These are phyloP conservation scores for Silurus asotus DNA, from an alignment of 2,113 vertebrate species.

Conservation along the genomic window DNA sequence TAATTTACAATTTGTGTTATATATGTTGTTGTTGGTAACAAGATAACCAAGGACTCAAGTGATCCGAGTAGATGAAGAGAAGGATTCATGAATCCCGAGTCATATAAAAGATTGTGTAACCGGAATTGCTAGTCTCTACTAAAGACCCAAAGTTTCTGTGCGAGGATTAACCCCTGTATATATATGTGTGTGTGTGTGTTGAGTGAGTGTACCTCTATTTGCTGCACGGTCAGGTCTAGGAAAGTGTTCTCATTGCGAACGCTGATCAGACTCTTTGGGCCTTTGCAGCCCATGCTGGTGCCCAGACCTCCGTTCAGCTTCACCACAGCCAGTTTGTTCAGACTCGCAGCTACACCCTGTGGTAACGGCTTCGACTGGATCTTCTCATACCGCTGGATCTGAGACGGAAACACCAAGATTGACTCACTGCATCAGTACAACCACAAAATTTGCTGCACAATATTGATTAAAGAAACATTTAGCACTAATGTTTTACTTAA, in stretches of 20 bases:
- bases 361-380: conserved; percentile 83
- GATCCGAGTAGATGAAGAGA: too few relatives aligned
- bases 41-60: too few relatives aligned
- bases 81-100: too few relatives aligned
- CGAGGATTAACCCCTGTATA: neutral
- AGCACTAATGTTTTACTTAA: neutral
- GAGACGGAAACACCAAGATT: conserved; percentile 5
- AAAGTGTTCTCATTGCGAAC: conserved; percentile 97
- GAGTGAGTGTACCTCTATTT: conserved; percentile 86
- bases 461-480: too few relatives aligned
- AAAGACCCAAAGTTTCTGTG: neutral
- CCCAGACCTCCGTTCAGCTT: conserved; percentile 96
- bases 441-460: neutral
- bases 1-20: too few relatives aligned
- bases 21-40: too few relatives aligned
- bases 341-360: conserved; percentile 76
- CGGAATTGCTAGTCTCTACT: too few relatives aligned
- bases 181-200: neutral
- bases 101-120: too few relatives aligned
- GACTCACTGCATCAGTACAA: neutral
- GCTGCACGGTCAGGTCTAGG: conserved; percentile 94
- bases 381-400: conserved; percentile 93
- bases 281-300: conserved; percentile 98
- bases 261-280: conserved; percentile 94
- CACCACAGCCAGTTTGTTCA: conserved; percentile 93